Evolutionary conservation across 2,113 vertebrate genomes (phyloP).

Genomic region (Mirounga angustirostris): DNA sequence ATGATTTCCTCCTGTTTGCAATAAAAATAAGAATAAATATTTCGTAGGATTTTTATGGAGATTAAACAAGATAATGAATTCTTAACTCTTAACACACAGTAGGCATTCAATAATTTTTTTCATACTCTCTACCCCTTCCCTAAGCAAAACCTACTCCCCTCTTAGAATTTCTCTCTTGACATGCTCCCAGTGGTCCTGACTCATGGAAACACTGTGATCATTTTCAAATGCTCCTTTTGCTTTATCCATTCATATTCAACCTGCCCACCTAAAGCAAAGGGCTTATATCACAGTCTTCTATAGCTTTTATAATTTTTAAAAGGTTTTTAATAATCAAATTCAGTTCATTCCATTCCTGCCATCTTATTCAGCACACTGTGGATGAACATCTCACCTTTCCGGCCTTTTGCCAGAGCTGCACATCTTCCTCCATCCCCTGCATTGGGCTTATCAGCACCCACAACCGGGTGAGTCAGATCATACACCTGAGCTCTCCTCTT

Average conservation of each 20-base stretch:
- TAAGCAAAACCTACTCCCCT: neutral
- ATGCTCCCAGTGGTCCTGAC: neutral
- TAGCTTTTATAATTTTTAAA: neutral
- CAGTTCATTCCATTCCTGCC: neutral
- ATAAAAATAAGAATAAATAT: slow-evolving; percentile 16
- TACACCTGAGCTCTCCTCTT: accelerated
- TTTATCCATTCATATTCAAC: neutral
- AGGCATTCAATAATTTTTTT: neutral
- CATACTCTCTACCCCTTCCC: neutral
- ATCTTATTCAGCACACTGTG: neutral
- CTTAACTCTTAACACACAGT: neutral
- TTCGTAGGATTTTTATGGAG: neutral
- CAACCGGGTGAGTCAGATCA: too few relatives aligned
- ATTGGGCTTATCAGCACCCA: neutral
- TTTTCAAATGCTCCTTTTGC: neutral
- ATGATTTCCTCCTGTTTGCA: neutral
- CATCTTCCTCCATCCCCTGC: neutral
- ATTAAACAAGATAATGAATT: neutral
- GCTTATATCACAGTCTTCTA: neutral
- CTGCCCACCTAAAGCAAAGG: neutral
- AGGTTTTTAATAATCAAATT: neutral
- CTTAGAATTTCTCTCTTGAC: neutral
- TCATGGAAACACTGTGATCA: neutral
- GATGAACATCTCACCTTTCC: neutral
- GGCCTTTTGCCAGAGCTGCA: neutral